A percentile compares a stretch with the other conserved stretches of the same genome.
These are phyloP conservation scores for Mesochorus sp. DNA, from an alignment of 2,888 invertebrate genomes.

Conservation along the genomic window DNA sequence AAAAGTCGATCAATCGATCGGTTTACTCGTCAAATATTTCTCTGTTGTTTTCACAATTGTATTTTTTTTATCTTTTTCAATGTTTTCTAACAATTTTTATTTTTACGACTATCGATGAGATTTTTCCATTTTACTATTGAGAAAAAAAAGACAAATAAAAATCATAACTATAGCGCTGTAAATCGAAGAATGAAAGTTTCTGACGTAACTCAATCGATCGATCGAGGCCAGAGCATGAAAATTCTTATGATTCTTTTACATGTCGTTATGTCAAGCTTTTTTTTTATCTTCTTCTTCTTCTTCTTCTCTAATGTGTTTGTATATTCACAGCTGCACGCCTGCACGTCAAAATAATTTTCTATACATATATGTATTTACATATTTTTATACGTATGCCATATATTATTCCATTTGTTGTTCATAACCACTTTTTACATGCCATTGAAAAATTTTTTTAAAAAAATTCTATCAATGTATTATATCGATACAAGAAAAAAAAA, in stretches of 20 bases:
- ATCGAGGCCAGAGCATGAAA: conserved; percentile 17
- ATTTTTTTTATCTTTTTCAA: background rate
- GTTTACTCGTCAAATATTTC: conserved; percentile 16
- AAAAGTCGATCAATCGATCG: conserved; percentile 3
- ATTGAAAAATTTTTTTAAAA: conserved; percentile 15
- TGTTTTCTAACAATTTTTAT: background rate
- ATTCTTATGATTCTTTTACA: conserved; percentile 17
- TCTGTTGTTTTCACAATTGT: background rate
- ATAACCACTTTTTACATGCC: conserved; percentile 58
- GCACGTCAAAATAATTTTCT: conserved; percentile 54
- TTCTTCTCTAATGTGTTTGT: conserved; percentile 41
- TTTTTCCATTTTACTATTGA: too few relatives aligned
- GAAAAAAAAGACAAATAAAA: too few relatives aligned
- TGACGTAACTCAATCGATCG: conserved; percentile 10
- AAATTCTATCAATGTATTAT: conserved; percentile 49
- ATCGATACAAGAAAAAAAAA: conserved; percentile 21
- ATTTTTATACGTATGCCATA: conserved; percentile 22
- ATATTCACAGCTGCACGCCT: conserved; percentile 51
- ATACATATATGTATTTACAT: conserved; percentile 36
- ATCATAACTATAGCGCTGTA: too few relatives aligned
- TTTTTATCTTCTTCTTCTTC: too few relatives aligned
- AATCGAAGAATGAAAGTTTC: background rate
- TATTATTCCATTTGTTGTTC: conserved; percentile 59
- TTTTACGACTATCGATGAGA: background rate
- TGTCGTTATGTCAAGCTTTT: conserved; percentile 34